Conservation (phyloP, 2,113 vertebrate species). For the Vimba vimba region DNA sequence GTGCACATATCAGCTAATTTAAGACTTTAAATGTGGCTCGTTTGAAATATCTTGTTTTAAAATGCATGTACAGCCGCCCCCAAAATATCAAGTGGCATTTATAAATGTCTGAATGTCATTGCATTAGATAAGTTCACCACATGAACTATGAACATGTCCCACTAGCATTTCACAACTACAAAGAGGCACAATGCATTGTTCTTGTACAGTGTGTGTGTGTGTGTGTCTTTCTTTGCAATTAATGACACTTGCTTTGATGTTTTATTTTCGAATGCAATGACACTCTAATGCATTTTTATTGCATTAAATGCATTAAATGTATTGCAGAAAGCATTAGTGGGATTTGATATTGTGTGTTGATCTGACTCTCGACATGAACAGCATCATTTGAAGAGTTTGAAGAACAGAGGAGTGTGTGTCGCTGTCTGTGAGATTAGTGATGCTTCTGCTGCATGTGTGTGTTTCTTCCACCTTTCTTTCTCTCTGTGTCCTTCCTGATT, state of each 20-base stretch:
- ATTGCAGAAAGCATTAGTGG: background rate
- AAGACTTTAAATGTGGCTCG: background rate
- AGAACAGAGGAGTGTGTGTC: conserved; percentile 65
- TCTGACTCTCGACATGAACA: background rate
- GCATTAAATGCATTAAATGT: background rate
- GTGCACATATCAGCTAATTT: background rate
- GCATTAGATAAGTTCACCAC: too few species aligned
- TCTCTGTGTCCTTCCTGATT: conserved; percentile 74
- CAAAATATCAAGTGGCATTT: too few species aligned
- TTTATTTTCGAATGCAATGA: too few species aligned
- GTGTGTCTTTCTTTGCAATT: too few species aligned
- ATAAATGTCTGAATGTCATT: too few species aligned
- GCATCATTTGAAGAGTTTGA: conserved; percentile 77
- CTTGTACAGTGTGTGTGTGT: too few species aligned
- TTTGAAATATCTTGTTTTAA: background rate
- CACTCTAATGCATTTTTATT: too few species aligned
- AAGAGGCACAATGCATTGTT: too few species aligned
- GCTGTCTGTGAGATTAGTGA: conserved; percentile 77
- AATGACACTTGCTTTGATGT: too few species aligned
- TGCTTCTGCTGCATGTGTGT: background rate
- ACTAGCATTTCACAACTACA: too few species aligned
- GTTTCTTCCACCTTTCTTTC: conserved; percentile 68
- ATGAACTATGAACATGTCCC: too few species aligned
- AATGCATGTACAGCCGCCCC: too few species aligned
- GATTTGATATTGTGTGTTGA: background rate